Base-by-base conservation (phyloP, 2,888 invertebrate genomes). In the Caenorhabditis virilis region DNA sequence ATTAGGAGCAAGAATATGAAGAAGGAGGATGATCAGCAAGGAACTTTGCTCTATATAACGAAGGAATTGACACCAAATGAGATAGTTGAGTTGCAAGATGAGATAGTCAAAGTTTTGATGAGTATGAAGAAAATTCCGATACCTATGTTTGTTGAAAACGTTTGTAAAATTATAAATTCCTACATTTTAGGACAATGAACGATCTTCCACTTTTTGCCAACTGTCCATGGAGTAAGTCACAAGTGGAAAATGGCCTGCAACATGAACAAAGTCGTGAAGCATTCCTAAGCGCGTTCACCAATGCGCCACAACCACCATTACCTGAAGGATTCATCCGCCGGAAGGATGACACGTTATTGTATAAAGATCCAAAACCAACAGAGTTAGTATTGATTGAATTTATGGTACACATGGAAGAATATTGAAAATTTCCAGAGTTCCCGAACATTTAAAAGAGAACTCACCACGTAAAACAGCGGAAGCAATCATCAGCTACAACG, bases 21-120 rank as follows among this genome's bases (percentile, higher is more conserved):
- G n/a, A n/a, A 5, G 9, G 36, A 36, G n/a, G n/a, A 36, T 36
- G 15, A 36, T n/a, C 63, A 63, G 41, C 55, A 15, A 43, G 55
- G 61, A 41, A 63, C 63, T 7, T 35, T 63, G 22, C 47, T 63
- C 20, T 63, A 57, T 20, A 57, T 63, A 27, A 63, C 49, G 16
- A 63, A 63, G 11, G 57, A 57, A 38, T 49, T 63, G 11, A 63
- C n/a, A 27, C 45, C 63, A n/a, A 51, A 63, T 20, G 57, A 63
- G 43, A 45, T 63, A 25, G 42, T 63, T 7, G 57, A 63, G 22
- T 35, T 63, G 16, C 63, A 63, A 42, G 63, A 63, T 36, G 49
- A 45, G 11, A 39, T 63, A 5, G 53, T 63, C 27, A 53, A 63
- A 35, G 39, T 53, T 11, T 35, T 63, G 39, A 57, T 63, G 13